phyloP scores from a whole-genome alignment of 2,888 invertebrate species.

The Yponomeuta cagnagella region DNA sequence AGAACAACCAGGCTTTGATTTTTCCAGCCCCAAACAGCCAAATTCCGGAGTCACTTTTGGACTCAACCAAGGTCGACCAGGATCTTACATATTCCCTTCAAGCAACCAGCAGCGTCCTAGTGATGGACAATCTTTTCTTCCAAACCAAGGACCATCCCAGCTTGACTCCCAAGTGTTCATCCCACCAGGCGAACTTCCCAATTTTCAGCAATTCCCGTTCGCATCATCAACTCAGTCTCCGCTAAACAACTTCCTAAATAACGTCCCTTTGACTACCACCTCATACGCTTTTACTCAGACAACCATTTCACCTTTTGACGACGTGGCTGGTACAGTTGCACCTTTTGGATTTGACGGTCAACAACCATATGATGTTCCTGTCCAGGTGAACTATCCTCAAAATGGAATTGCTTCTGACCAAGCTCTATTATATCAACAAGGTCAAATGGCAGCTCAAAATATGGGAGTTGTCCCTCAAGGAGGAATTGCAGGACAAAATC shows the following conservation, averaged over 20 bases:
- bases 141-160: not conserved
- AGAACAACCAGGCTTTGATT: not conserved
- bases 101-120: not conserved
- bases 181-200: not conserved
- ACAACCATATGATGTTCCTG: slow-evolving; percentile 4
- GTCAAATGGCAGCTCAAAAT: not conserved
- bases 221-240: slow-evolving; percentile 17
- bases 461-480: not conserved
- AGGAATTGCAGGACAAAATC: not conserved
- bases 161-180: not conserved
- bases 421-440: not conserved
- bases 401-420: not conserved
- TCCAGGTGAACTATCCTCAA: not conserved
- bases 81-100: not conserved
- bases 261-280: slow-evolving; percentile 33
- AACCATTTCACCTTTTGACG: slow-evolving; percentile 34
- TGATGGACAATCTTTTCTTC: not conserved
- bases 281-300: slow-evolving; percentile 43
- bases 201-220: slow-evolving; percentile 1
- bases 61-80: not conserved
- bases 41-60: not conserved
- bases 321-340: not conserved
- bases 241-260: slow-evolving; percentile 21
- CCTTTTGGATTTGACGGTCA: slow-evolving; percentile 2
- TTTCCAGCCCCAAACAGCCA: not conserved